phyloP scores from a whole-genome alignment of 2,888 invertebrate species.

The Leucoma salicis region DNA sequence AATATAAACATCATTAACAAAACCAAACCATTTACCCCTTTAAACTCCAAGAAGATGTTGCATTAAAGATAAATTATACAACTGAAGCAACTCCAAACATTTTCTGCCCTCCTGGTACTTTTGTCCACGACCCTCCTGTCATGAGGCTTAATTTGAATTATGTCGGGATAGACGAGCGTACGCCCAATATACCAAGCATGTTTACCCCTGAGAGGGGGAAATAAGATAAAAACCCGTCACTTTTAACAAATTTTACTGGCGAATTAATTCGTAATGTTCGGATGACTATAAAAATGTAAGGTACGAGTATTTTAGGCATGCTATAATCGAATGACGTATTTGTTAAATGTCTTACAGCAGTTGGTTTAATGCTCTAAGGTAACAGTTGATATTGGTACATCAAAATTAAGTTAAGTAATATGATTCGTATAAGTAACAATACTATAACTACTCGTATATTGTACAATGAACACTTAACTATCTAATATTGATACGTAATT shows the following conservation, averaged over 20 bases:
- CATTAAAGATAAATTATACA: slow-evolving; percentile 24
- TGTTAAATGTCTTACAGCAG: no score
- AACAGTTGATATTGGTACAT: no score
- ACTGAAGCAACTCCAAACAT: slow-evolving; percentile 22
- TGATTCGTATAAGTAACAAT: no score
- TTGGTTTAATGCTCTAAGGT: no score
- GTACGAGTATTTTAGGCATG: no score
- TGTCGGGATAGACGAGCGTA: slow-evolving; percentile 56
- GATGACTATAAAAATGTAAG: no score
- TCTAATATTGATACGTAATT: no score
- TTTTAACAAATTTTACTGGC: slow-evolving; percentile 44
- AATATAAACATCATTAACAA: slow-evolving; percentile 8
- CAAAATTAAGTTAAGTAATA: no score
- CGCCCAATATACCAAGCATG: slow-evolving; percentile 60
- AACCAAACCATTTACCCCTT: background rate
- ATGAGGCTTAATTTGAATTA: slow-evolving; percentile 77
- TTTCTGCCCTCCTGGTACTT: slow-evolving; percentile 26
- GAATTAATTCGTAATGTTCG: slow-evolving; percentile 40
- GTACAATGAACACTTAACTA: no score
- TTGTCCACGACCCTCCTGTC: slow-evolving; percentile 57
- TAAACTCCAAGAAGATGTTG: slow-evolving; percentile 7
- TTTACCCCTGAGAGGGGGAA: slow-evolving; percentile 41
- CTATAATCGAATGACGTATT: no score
- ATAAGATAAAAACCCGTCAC: slow-evolving; percentile 38
- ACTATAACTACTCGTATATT: no score